These are phyloP conservation scores for Xiphorhynchus erythropygius DNA, from an alignment of 2,797 vertebrate species.

Conservation along the genomic window DNA sequence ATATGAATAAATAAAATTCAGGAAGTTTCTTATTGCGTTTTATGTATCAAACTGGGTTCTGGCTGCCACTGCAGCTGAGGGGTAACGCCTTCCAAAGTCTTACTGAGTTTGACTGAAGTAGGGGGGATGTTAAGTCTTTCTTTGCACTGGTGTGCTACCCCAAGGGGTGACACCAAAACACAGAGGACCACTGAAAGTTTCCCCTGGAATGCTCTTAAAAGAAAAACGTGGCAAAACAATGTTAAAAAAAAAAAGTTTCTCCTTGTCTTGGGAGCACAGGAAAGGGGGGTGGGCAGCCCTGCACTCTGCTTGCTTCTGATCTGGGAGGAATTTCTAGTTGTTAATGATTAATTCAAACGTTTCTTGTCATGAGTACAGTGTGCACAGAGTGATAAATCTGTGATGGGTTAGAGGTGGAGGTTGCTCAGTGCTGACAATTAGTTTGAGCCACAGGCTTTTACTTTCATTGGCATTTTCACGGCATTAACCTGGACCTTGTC, in stretches of 20 bases:
- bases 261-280: not conserved
- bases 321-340: constrained; percentile 42
- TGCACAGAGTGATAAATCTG: constrained; percentile 66
- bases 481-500: constrained; percentile 66
- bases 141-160: not conserved
- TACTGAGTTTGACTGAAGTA: not conserved
- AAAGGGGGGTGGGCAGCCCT: not conserved
- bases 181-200: not conserved
- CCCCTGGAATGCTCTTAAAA: not conserved
- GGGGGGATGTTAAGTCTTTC: not conserved
- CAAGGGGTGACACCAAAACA: not conserved
- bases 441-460: constrained; percentile 60
- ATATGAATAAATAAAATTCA: not conserved
- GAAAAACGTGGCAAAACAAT: not conserved
- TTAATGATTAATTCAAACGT: constrained; percentile 49
- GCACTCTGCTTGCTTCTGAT: not conserved
- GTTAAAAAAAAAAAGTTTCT: not conserved
- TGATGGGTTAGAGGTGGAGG: constrained; percentile 63
- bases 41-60: not conserved
- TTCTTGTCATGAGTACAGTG: constrained; percentile 49
- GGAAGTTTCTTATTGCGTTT: not conserved
- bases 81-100: not conserved
- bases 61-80: not conserved
- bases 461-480: constrained; percentile 67
- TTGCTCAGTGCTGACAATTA: constrained; percentile 65